phyloP scores from a whole-genome alignment of 2,888 invertebrate species.

The Drosophila antonietae region DNA sequence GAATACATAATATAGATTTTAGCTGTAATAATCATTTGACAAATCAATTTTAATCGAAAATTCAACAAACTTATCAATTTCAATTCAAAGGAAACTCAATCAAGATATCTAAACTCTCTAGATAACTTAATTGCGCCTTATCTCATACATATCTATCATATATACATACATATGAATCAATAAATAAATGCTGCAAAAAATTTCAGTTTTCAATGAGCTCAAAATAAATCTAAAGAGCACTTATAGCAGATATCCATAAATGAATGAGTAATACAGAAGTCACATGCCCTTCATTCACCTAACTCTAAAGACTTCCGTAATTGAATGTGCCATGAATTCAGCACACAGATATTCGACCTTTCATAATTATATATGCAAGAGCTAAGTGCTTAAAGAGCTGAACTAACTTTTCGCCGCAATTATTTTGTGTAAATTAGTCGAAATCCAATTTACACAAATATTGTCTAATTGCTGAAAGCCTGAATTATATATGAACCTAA shows the following conservation, averaged over 20 bases:
- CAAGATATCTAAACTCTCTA: not conserved
- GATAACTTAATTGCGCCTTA: too few species aligned
- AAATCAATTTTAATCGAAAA: not conserved
- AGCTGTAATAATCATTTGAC: not conserved
- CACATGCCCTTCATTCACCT: constrained; percentile 1
- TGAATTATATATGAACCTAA: not conserved
- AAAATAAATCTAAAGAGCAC: not conserved
- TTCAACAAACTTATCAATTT: not conserved
- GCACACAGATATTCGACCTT: not conserved
- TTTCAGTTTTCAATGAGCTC: not conserved
- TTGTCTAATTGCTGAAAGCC: constrained; percentile 2
- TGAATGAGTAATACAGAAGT: too few species aligned
- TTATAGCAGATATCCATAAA: too few species aligned
- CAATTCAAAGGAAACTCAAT: not conserved
- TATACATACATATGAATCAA: too few species aligned
- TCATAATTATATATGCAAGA: constrained; percentile 25
- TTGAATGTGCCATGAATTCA: constrained; percentile 9
- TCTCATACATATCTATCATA: too few species aligned
- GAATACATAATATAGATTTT: too few species aligned
- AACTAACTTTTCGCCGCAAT: constrained; percentile 5
- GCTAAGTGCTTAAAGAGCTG: not conserved
- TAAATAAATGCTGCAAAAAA: not conserved
- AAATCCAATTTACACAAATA: constrained; percentile 13
- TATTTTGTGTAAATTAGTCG: constrained; percentile 26
- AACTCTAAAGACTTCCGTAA: constrained; percentile 12